phyloP scores from a whole-genome alignment of 2,113 vertebrate species.

The Neotoma lepida region DNA sequence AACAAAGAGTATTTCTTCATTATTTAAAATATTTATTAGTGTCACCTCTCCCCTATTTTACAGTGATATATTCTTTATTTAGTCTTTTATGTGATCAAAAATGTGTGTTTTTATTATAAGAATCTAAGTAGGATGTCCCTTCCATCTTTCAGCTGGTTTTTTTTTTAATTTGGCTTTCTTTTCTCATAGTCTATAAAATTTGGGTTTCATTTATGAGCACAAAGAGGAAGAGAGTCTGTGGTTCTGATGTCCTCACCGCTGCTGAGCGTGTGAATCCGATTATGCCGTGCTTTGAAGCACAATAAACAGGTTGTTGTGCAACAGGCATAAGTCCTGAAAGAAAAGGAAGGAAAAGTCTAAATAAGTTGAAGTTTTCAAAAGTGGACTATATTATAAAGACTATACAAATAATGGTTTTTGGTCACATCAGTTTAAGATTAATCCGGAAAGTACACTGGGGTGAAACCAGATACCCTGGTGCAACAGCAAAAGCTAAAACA shows the following conservation, averaged over 20 bases:
- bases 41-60: not conserved
- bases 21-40: not conserved
- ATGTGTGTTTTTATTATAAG: not conserved
- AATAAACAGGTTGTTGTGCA: conserved; percentile 96
- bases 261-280: conserved; percentile 96
- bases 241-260: conserved; percentile 88
- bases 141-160: not conserved
- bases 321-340: conserved; percentile 93
- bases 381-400: not conserved
- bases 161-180: not conserved
- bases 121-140: not conserved
- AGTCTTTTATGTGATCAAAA: not conserved
- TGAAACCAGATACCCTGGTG: not conserved
- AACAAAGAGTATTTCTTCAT: not conserved
- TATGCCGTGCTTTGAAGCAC: conserved; percentile 96
- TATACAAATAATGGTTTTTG: not conserved
- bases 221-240: not conserved
- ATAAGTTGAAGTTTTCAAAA: conserved; percentile 28
- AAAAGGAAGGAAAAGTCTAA: conserved; percentile 67
- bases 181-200: not conserved
- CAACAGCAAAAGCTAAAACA: not conserved
- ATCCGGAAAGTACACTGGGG: not conserved
- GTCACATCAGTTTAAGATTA: not conserved
- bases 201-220: not conserved
- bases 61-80: not conserved